Base-by-base conservation (phyloP, 2,888 invertebrate genomes). In the Polydrusus pterygomalis region DNA sequence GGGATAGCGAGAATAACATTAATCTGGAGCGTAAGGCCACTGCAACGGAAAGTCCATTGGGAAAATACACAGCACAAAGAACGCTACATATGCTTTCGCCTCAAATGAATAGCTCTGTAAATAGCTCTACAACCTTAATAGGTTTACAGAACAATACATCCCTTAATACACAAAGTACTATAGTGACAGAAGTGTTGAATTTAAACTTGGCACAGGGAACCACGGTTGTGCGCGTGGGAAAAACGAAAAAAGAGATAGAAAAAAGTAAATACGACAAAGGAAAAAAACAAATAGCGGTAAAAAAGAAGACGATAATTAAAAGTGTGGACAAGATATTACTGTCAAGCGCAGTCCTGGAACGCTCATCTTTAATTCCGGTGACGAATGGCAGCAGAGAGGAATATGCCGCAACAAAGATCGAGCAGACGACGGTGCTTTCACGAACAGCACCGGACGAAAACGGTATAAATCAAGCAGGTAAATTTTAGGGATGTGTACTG, bases 271-370 rank as follows among this genome's bases (percentile, higher is more conserved):
- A 45, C 38, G 18, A 38, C 58, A 18, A 5, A 43, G 34, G 17
- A n/a, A 72, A 65, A 64, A 65, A 45, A 49, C 56, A 64, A 64
- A 54, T 45, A 65, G 56, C 18, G 47, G 30, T n/a, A 47, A 62
- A 64, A 65, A 72, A 72, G 64, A 65, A 72, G 65, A n/a, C 65
- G 64, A 54, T 72, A 72, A 65, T 65, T 72, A 65, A 72, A 72
- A 65, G 54, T 54, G 65, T 58, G 72, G 45, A 65, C 40, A 49
- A 43, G 45, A 38, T 18, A 56, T 62, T 47, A 62, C 58, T 40
- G 65, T 51, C 64, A 56, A 49, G 60, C 30, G 62, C 60, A 58
- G 56, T 25, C 58, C 58, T 45, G n/a, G 43, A 15, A 60, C 58
- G 43, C 17, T 62, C 45, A 38, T 70, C 45, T 60, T 62, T 58